Evolutionary conservation across 2,797 vertebrate species (phyloP).

Genomic region (Carapus acus): DNA sequence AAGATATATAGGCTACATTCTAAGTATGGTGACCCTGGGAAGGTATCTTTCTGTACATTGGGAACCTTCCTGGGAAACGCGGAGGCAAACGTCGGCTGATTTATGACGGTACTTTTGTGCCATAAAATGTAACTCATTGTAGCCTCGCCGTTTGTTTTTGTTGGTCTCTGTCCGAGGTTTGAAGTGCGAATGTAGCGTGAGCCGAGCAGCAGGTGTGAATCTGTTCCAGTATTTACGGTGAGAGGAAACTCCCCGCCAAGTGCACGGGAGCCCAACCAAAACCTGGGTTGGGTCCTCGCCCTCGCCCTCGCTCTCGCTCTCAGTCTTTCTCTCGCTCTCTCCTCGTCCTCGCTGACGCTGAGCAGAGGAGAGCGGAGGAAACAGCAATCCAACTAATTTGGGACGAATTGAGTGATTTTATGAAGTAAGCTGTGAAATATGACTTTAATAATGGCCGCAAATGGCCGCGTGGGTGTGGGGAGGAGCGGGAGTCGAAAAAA

Average conservation of each 20-base stretch:
- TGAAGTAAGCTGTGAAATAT: constrained; percentile 64
- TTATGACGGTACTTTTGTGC: too few relatives aligned
- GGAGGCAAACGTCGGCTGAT: too few relatives aligned
- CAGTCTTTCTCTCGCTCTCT: too few relatives aligned
- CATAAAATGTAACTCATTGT: too few relatives aligned
- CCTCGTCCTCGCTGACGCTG: constrained; percentile 18
- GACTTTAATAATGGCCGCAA: constrained; percentile 76
- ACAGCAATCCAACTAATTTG: constrained; percentile 57
- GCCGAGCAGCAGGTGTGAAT: background rate
- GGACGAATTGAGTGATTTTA: constrained; percentile 62
- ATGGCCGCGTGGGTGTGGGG: constrained; percentile 50
- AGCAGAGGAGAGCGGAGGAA: constrained; percentile 1
- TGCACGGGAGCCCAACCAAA: constrained; percentile 39
- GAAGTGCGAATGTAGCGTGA: too few relatives aligned
- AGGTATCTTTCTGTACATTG: too few relatives aligned
- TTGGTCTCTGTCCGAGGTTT: too few relatives aligned
- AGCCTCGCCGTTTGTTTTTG: too few relatives aligned
- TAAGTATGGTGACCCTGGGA: too few relatives aligned
- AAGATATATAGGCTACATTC: too few relatives aligned
- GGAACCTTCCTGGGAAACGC: too few relatives aligned
- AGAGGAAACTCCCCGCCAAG: constrained; percentile 45
- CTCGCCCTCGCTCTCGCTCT: too few relatives aligned
- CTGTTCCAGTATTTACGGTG: constrained; percentile 41
- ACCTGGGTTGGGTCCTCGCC: constrained; percentile 21
- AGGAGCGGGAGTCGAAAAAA: constrained; percentile 48